Conservation (phyloP, 1,140 invertebrate genomes). For the Nephila pilipes region DNA sequence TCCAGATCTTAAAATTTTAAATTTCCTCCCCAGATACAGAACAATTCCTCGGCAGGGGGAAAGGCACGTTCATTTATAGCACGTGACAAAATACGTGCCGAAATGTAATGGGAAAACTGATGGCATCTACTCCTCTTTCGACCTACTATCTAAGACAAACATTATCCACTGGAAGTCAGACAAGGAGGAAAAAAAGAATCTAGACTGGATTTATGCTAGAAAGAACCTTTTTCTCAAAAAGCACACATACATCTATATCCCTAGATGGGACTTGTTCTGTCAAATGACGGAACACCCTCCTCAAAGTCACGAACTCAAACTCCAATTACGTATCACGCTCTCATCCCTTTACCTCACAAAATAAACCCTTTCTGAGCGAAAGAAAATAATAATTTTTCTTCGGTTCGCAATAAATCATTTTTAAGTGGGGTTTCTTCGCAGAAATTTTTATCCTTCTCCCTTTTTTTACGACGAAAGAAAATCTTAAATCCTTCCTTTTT, state of each 20-base stretch:
- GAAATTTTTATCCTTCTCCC: background rate
- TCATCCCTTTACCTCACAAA: background rate
- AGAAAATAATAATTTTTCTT: background rate
- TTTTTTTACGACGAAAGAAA: background rate
- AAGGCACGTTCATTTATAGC: background rate
- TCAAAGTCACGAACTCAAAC: background rate
- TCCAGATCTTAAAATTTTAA: no score
- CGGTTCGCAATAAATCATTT: constrained; percentile 1
- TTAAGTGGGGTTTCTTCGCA: background rate
- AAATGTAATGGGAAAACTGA: constrained; percentile 16
- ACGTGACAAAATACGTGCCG: background rate
- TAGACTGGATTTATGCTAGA: background rate
- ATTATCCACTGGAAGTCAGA: background rate
- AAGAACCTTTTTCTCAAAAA: background rate
- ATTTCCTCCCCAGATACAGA: no score
- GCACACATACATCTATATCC: background rate
- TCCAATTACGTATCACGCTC: background rate
- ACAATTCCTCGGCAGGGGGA: background rate
- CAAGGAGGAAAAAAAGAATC: background rate
- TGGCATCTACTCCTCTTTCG: background rate
- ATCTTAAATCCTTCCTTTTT: background rate
- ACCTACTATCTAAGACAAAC: background rate
- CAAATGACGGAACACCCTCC: background rate
- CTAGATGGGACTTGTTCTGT: no score
- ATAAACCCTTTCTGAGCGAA: background rate